Evolutionary conservation across 2,797 vertebrate genomes (phyloP).

Genomic region (Neostethus bicornis): DNA sequence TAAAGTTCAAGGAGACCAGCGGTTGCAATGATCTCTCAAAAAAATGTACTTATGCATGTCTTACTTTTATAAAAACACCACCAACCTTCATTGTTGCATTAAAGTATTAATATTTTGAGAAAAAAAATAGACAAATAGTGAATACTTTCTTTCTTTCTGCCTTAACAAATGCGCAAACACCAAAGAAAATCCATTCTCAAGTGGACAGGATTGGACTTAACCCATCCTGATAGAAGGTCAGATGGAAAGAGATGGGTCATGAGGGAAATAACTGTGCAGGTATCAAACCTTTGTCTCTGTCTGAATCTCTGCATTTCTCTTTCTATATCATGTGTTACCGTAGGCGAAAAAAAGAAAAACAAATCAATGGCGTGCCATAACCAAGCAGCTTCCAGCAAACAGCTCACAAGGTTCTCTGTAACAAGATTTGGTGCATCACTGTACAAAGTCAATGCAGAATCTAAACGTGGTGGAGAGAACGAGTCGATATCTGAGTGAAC

Average conservation of each 20-base stretch:
- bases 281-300: constrained; percentile 44
- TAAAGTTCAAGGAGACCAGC: no score
- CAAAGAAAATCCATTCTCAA: constrained; percentile 70
- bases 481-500: not conserved
- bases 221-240: constrained; percentile 74
- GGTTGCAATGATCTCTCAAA: no score
- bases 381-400: no score
- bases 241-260: constrained; percentile 71
- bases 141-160: constrained; percentile 11
- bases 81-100: no score
- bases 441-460: not conserved
- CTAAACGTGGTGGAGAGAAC: not conserved
- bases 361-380: not conserved
- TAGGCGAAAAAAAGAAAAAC: not conserved
- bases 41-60: no score
- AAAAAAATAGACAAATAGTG: constrained; percentile 25
- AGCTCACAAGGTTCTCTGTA: no score
- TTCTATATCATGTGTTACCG: constrained; percentile 24
- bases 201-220: constrained; percentile 71
- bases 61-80: no score
- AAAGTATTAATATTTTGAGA: no score
- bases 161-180: constrained; percentile 26
- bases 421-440: not conserved
- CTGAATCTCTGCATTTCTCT: constrained; percentile 10
- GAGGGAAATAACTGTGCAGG: constrained; percentile 69